Conservation (phyloP, 1,140 invertebrate genomes). For the Archegozetes longisetosus region DNA sequence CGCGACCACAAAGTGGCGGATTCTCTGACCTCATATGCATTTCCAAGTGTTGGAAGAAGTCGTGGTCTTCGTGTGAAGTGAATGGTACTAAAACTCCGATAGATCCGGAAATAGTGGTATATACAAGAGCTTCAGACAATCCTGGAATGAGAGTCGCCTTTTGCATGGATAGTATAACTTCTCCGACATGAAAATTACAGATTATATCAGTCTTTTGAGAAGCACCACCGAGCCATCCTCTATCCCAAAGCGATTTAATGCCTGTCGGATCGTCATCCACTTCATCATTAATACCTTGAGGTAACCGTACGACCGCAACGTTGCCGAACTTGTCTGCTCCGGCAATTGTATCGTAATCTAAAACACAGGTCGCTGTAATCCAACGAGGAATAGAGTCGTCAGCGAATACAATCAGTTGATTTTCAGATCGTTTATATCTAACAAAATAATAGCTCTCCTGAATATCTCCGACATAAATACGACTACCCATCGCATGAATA, state of each 20-base stretch:
- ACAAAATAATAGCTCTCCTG: conserved; percentile 96
- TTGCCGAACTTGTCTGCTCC: conserved; percentile 99
- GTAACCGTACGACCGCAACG: conserved; percentile 71
- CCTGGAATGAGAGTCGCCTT: conserved; percentile 93
- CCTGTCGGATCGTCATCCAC: conserved; percentile 98
- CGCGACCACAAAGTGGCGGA: conserved; percentile 83
- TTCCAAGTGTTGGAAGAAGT: conserved; percentile 98
- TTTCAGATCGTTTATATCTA: conserved; percentile 84
- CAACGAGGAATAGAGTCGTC: conserved; percentile 94
- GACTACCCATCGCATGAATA: conserved; percentile 79
- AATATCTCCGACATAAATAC: conserved; percentile 87
- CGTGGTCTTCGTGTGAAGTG: conserved; percentile 92
- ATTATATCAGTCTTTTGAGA: conserved; percentile 92
- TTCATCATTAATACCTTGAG: conserved; percentile 80
- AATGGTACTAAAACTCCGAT: conserved; percentile 95
- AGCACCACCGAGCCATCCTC: conserved; percentile 86
- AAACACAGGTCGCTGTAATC: conserved; percentile 76
- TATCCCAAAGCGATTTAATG: conserved; percentile 94
- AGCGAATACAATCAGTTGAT: conserved; percentile 94
- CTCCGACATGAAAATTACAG: conserved; percentile 86
- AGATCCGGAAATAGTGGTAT: conserved; percentile 85
- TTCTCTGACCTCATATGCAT: conserved; percentile 99
- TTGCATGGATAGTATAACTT: conserved; percentile 71
- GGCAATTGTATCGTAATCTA: conserved; percentile 94
- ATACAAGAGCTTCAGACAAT: conserved; percentile 86